phyloP scores from a whole-genome alignment of 2,797 vertebrate species.

The Silurus lanzhouensis region DNA sequence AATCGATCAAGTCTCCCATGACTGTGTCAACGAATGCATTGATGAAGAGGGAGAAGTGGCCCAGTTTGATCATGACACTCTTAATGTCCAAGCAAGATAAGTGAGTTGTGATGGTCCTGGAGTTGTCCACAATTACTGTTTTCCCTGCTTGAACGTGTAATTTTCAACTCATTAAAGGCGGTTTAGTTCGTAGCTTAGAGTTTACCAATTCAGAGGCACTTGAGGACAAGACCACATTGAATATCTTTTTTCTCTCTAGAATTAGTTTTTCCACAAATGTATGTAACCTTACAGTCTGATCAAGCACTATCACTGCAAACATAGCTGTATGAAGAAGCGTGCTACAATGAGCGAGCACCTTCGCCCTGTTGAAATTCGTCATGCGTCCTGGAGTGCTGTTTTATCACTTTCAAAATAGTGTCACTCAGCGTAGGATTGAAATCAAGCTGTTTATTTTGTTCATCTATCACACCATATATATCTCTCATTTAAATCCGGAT shows the following conservation, averaged over 20 bases:
- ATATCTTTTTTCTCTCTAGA: background rate
- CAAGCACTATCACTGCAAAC: background rate
- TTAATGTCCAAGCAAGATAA: background rate
- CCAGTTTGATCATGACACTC: slow-evolving; percentile 15
- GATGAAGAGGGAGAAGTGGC: background rate
- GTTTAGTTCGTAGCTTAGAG: background rate
- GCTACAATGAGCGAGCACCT: background rate
- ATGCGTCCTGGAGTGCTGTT: background rate
- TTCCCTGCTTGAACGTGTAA: background rate
- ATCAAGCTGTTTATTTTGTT: slow-evolving; percentile 27
- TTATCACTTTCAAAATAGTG: slow-evolving; percentile 9
- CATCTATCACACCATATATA: slow-evolving; percentile 9
- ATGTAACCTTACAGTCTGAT: background rate
- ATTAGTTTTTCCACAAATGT: background rate
- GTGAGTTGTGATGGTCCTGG: background rate
- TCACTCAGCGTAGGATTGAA: slow-evolving; percentile 19
- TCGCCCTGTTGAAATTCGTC: slow-evolving; percentile 6
- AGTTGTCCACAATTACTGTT: background rate
- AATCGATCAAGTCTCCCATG: background rate
- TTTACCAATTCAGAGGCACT: background rate
- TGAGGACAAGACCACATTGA: background rate
- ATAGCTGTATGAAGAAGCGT: background rate
- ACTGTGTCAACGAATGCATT: background rate
- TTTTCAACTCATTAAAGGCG: background rate
- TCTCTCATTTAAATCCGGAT: slow-evolving; percentile 50